Base-by-base conservation (phyloP, 2,797 vertebrate species). In the Crax fasciolata region DNA sequence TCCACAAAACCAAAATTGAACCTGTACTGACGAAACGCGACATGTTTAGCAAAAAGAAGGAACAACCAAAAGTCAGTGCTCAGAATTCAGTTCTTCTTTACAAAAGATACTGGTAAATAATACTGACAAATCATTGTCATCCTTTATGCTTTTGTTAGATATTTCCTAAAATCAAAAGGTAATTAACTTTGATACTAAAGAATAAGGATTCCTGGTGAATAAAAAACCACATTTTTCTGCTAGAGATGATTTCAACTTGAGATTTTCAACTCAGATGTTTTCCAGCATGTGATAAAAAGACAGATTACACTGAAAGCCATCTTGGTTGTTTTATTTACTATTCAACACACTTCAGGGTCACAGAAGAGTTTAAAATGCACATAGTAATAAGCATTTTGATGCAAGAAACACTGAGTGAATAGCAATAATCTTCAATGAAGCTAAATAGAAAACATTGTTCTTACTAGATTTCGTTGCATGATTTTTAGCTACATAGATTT, bases 271-370 rank as follows among this genome's bases (percentile, higher is more conserved):
- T 32, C 77, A 71, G 11, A 79, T 80, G 20, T 44, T 78, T 87
- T 77, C 32, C n/a, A 75, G 35, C 44, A 79, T 30, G 61, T 28
- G 67, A 82, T 38, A 84, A 55, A 84, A 43, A 30, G n/a, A 87
- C 38, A 94, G 48, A 83, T 76, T 52, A 84, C 10, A 90, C 57
- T 35, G 70, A 87, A 90, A 92, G 10, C 55, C n/a, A 81, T 38
- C 46, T 65, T 41, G 79, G 12, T 85, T 66, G 30, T 41, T 94
- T 94, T 91, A 95, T 95, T 96, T 90, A 78, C 90, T 91, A 86
- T 74, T 78, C 32, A 94, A 16, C 30, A 67, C 30, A 73, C 57
- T 89, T 86, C 49, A 92, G 38, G 16, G 32, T 92, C 58, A 96
- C n/a, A 66, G 43, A 83, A 68, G 43, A 59, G 62, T 63, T 82